These are phyloP conservation scores for Pachycephus smyrnensis DNA, from an alignment of 2,888 invertebrate species.

Conservation along the genomic window DNA sequence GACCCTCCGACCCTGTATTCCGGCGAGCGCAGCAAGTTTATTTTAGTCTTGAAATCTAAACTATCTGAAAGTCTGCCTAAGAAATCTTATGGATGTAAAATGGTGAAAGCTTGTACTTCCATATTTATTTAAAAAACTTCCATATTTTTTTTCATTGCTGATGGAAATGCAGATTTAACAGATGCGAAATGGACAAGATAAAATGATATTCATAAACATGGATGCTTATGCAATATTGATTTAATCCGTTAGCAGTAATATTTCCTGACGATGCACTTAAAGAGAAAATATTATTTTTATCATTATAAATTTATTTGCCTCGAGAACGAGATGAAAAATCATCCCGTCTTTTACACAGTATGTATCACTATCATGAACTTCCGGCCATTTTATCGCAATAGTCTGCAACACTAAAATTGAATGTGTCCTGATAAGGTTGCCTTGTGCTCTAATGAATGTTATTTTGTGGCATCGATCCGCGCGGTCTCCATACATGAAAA, in stretches of 20 bases:
- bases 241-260: not conserved
- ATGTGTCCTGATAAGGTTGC: not conserved
- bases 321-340: not conserved
- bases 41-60: conserved; percentile 45
- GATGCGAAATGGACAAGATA: not conserved
- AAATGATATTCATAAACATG: conserved; percentile 31
- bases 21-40: conserved; percentile 47
- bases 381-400: not conserved
- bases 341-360: not conserved
- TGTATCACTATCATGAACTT: not conserved
- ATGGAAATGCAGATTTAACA: not conserved
- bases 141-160: not conserved
- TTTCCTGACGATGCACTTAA: not conserved
- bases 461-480: not conserved
- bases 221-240: not conserved
- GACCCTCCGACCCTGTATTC: conserved; percentile 59
- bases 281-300: not conserved
- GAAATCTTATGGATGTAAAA: not conserved
- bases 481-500: not conserved
- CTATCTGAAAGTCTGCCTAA: not conserved
- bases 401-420: not conserved
- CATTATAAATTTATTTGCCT: not conserved
- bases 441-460: not conserved
- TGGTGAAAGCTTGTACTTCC: not conserved
- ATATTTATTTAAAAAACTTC: not conserved